Conservation (phyloP, 1,140 invertebrate species). For the Ceratosolen solmsi region DNA sequence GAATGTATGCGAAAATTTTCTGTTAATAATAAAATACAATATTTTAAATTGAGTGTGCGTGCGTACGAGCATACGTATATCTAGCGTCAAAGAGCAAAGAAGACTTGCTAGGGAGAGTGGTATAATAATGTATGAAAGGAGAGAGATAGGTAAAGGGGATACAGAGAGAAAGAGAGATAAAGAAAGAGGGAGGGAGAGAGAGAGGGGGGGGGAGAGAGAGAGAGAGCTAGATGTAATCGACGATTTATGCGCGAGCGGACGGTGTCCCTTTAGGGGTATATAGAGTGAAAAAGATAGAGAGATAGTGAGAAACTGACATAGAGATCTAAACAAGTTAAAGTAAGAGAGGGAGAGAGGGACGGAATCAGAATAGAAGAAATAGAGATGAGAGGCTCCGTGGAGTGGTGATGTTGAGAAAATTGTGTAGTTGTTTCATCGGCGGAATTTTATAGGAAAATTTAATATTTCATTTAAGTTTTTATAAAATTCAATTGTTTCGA, state of each 20-base stretch:
- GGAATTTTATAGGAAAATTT: conserved; percentile 13
- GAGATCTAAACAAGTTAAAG: neutral
- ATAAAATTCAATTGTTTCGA: conserved; percentile 14
- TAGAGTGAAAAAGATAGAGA: neutral
- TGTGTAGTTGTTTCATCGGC: conserved; percentile 31
- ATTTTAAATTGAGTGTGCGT: neutral
- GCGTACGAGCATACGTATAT: neutral
- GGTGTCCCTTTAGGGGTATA: conserved; percentile 25
- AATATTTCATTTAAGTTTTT: conserved; percentile 32
- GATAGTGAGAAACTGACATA: neutral
- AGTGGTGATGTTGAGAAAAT: conserved; percentile 21
- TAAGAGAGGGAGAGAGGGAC: conserved; percentile 17
- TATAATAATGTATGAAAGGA: no score
- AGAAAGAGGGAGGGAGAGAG: neutral
- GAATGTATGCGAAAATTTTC: neutral
- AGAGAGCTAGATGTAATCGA: conserved; percentile 34
- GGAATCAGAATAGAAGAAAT: neutral
- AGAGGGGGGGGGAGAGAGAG: neutral
- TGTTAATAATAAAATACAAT: neutral
- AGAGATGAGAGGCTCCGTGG: neutral
- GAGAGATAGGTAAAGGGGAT: neutral
- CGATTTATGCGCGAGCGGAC: conserved; percentile 39
- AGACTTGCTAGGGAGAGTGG: neutral
- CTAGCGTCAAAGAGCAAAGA: conserved; percentile 10
- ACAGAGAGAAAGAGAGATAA: neutral